phyloP scores from a whole-genome alignment of 1,140 invertebrate genomes.

The Caerostris darwini region DNA sequence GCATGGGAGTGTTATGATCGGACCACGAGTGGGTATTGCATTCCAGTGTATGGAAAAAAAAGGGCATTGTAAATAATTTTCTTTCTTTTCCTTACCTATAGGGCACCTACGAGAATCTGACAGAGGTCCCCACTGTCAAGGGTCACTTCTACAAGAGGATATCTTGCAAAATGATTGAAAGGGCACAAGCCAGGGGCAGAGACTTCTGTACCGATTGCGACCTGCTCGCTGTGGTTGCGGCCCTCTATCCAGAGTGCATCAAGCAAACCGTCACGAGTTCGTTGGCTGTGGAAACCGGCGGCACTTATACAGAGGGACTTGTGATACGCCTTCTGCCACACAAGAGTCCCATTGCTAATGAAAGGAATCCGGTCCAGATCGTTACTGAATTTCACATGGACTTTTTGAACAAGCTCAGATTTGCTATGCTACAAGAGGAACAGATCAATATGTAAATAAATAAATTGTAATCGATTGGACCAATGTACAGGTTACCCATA shows the following conservation, averaged over 20 bases:
- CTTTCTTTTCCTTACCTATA: not conserved
- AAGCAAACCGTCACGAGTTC: not conserved
- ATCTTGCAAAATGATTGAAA: not conserved
- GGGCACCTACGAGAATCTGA: not conserved
- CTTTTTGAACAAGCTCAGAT: slow-evolving; percentile 16
- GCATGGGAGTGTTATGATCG: not conserved
- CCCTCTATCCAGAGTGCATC: slow-evolving; percentile 52
- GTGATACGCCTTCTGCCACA: not conserved
- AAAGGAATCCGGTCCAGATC: not conserved
- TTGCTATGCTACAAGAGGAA: slow-evolving; percentile 2
- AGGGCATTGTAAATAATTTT: not conserved
- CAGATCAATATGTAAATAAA: not conserved
- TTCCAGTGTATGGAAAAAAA: too few relatives aligned
- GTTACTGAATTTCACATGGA: slow-evolving; percentile 46
- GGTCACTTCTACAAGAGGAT: slow-evolving; percentile 5
- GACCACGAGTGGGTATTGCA: not conserved
- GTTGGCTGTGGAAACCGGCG: slow-evolving; percentile 11
- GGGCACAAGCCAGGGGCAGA: not conserved
- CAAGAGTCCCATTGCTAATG: not conserved
- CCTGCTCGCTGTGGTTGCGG: slow-evolving; percentile 40
- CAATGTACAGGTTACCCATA: too few relatives aligned
- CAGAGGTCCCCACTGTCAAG: not conserved
- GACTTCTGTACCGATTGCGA: slow-evolving; percentile 42
- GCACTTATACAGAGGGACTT: not conserved
- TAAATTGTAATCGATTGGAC: too few relatives aligned